Conservation (phyloP, 2,113 vertebrate species). For the Ochotona princeps region DNA sequence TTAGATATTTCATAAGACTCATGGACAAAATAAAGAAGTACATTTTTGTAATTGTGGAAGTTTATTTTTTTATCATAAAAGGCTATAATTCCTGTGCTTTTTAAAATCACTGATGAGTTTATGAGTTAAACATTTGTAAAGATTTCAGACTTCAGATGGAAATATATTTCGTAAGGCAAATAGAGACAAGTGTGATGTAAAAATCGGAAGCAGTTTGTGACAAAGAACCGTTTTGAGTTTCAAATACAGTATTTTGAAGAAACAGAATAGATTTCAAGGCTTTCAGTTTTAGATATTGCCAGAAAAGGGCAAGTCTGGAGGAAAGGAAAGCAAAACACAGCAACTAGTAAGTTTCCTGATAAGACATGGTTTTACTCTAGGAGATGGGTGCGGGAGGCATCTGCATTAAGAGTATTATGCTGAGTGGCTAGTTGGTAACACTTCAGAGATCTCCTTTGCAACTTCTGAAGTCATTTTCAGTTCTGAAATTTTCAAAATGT, state of each 20-base stretch:
- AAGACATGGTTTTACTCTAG: conserved; percentile 54
- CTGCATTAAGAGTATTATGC: neutral
- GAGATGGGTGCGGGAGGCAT: neutral
- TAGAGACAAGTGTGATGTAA: neutral
- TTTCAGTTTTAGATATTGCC: neutral
- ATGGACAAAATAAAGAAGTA: conserved; percentile 39
- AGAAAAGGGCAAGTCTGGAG: conserved; percentile 1
- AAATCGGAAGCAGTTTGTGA: neutral
- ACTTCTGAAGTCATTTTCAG: conserved; percentile 51
- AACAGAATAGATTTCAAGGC: conserved; percentile 55
- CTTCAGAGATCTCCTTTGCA: conserved; percentile 64
- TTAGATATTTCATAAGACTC: conserved; percentile 1
- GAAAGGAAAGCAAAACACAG: conserved; percentile 10
- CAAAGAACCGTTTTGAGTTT: conserved; percentile 43
- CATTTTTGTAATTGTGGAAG: neutral
- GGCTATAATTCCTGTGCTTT: conserved; percentile 38
- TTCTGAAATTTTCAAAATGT: conserved; percentile 59
- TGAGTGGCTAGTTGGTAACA: conserved; percentile 26
- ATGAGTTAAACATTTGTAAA: conserved; percentile 34
- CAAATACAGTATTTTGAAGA: conserved; percentile 58
- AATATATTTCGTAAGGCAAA: conserved; percentile 58
- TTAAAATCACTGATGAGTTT: conserved; percentile 21
- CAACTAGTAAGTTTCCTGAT: conserved; percentile 41
- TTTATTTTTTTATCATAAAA: conserved; percentile 34
- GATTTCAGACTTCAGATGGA: conserved; percentile 41